A percentile compares a stretch with the other conserved stretches of the same genome.
Evolutionary conservation across 2,888 invertebrate genomes (phyloP).

Genomic region (Volucella inflata): DNA sequence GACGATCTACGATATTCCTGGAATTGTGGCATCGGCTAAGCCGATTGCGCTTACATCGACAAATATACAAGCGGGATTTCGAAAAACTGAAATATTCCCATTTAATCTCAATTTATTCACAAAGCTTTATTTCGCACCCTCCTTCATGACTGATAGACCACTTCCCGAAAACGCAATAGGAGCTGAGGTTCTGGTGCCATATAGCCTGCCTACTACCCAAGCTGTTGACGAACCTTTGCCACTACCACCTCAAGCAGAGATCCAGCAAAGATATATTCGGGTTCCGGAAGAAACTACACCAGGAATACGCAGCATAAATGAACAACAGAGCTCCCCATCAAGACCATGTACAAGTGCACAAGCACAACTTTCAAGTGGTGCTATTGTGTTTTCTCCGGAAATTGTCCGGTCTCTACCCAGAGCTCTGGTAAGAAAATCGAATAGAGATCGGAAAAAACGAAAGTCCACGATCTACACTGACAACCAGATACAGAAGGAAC

Average conservation of each 20-base stretch:
- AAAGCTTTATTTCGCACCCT: slow-evolving; percentile 1
- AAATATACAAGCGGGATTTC: slow-evolving; percentile 27
- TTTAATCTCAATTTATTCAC: slow-evolving; percentile 13
- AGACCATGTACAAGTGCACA: slow-evolving; percentile 6
- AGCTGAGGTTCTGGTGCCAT: neutral
- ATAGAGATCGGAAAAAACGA: neutral
- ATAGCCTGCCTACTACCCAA: neutral
- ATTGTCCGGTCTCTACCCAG: slow-evolving; percentile 5
- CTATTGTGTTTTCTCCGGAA: neutral
- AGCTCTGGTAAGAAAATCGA: neutral
- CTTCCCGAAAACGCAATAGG: slow-evolving; percentile 7
- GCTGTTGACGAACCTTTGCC: slow-evolving; percentile 17
- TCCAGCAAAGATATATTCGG: slow-evolving; percentile 23
- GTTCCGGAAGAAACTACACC: slow-evolving; percentile 14
- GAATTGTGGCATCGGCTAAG: slow-evolving; percentile 45
- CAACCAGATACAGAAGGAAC: neutral
- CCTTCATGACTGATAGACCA: slow-evolving; percentile 11
- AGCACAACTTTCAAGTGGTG: slow-evolving; percentile 2
- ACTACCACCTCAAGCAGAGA: slow-evolving; percentile 15
- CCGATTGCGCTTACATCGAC: slow-evolving; percentile 1
- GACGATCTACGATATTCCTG: slow-evolving; percentile 79
- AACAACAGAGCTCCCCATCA: neutral
- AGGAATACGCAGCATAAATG: neutral
- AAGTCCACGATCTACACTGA: slow-evolving; percentile 6
- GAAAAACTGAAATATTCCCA: slow-evolving; percentile 25